Conservation (phyloP, 2,888 invertebrate species). For the Nesidiocoris tenuis region DNA sequence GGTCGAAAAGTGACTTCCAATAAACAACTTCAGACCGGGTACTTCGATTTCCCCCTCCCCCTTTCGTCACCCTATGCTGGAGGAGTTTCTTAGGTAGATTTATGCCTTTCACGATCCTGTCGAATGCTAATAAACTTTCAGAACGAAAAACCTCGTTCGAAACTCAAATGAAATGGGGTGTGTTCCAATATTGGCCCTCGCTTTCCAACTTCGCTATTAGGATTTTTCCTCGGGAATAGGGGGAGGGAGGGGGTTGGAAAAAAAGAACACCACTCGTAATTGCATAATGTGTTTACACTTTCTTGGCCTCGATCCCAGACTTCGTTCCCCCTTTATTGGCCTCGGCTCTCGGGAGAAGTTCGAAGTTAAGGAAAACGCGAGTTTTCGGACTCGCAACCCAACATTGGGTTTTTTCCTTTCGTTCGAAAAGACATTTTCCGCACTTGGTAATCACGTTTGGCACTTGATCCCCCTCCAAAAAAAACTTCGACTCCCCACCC, state of each 20-base stretch:
- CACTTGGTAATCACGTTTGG: background rate
- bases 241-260: no score
- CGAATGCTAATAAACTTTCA: background rate
- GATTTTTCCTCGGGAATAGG: background rate
- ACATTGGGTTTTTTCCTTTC: background rate
- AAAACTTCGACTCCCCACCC: background rate
- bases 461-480: background rate
- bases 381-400: background rate
- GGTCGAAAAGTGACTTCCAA: constrained; percentile 5
- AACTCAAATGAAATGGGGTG: background rate
- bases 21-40: background rate
- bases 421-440: background rate
- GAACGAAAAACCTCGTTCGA: background rate
- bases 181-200: no score
- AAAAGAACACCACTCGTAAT: constrained; percentile 15
- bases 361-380: background rate
- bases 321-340: background rate
- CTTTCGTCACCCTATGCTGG: background rate
- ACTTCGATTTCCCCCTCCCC: background rate
- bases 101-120: constrained; percentile 14
- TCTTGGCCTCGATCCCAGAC: background rate
- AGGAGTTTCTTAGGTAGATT: constrained; percentile 4
- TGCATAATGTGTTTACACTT: constrained; percentile 41
- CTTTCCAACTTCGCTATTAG: constrained; percentile 6
- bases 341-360: background rate